Conservation (phyloP, 1,140 invertebrate genomes). For the Pissodes strobi region DNA sequence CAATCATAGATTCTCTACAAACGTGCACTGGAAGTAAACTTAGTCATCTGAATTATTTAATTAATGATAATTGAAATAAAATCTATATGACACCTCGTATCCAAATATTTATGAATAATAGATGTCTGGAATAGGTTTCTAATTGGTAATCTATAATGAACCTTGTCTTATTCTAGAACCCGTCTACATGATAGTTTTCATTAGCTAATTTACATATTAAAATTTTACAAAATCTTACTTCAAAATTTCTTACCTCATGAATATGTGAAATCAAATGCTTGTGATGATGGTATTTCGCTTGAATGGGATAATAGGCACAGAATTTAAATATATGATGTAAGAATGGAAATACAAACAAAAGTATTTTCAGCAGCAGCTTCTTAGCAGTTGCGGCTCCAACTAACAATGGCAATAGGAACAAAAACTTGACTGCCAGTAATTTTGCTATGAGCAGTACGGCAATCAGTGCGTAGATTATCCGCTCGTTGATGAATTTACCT, state of each 20-base stretch:
- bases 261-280: conserved; percentile 72
- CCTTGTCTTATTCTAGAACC: no score
- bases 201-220: no score
- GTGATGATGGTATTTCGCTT: conserved; percentile 78
- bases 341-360: conserved; percentile 80
- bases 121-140: no score
- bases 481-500: conserved; percentile 78
- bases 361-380: conserved; percentile 77
- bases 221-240: no score
- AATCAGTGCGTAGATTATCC: conserved; percentile 71
- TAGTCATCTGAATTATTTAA: no score
- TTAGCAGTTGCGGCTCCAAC: conserved; percentile 79
- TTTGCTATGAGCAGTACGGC: conserved; percentile 78
- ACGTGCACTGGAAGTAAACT: no score
- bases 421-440: conserved; percentile 75
- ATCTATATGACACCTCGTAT: no score
- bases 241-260: conserved; percentile 57
- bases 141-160: no score
- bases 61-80: no score
- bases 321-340: conserved; percentile 81
- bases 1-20: no score
- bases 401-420: conserved; percentile 74
- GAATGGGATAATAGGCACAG: conserved; percentile 77
- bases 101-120: no score
- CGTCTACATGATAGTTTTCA: no score